Evolutionary conservation across 2,113 vertebrate genomes (phyloP), one percentile per base, ranked within the genome.

Genomic region (Ceyx cyanopectus): DNA sequence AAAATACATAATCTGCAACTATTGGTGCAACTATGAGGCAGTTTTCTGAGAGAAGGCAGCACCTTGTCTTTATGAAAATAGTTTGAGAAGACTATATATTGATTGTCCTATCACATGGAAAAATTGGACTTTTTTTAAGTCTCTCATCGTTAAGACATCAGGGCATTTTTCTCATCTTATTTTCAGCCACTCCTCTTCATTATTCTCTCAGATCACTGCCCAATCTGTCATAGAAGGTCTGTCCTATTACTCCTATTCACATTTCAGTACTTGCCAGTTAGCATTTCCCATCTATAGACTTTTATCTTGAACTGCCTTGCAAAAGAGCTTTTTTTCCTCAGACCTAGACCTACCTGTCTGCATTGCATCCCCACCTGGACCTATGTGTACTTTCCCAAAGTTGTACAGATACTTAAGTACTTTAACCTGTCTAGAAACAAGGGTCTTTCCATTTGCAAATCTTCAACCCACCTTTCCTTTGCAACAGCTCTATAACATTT

Each of bases 291-390:
- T 5, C 4, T 21, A 23, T 1, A 54, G 27, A 37, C 3, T 68
- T 82, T 68, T 51, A 1, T 8, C 29, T 48, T 15, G 6, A 80
- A 11, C 8, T 40, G 66, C 27, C 41, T 80, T 63, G 23, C 24
- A 37, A 50, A 58, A 45, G 18, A 2, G 1, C 3, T n/a, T 62
- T 69, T 66, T 40, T 63, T 40, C 60, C 18, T 85, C 32, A 45
- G 12, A 63, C n/a, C 3, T 60, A 30, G 18, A 56, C 8, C 4
- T 73, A 26, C 16, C 5, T 26, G 7, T 29, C 32, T 2, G 0
- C 5, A 21, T 37, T 2, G 0, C 4, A 19, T 46, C 6, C 4
- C 21, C 2, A 60, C 1, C 13, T 27, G 12, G 9, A 19, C 5
- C 8, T 7, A 3, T 27, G 14, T 8, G 0, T 32, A 37, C 19